phyloP scores from a whole-genome alignment of 2,113 vertebrate species.

The Marcusenius ussheri region DNA sequence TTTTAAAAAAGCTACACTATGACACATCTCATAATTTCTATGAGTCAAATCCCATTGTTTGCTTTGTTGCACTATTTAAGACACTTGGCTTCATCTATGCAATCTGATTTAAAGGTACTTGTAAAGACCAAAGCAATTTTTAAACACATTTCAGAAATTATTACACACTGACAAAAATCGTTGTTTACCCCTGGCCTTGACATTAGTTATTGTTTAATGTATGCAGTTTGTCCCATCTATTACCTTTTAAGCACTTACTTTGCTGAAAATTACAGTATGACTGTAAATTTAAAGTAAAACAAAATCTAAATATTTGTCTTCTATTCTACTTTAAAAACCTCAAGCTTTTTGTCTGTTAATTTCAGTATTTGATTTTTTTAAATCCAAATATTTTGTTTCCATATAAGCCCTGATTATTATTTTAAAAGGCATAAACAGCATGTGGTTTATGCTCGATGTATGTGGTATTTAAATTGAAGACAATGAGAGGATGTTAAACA shows the following conservation, averaged over 20 bases:
- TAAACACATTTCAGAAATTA: neutral
- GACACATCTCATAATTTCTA: slow-evolving; percentile 19
- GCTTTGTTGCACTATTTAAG: slow-evolving; percentile 44
- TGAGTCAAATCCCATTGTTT: slow-evolving; percentile 30
- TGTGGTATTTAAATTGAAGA: neutral
- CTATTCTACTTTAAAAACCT: neutral
- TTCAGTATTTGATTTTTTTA: neutral
- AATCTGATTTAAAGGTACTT: slow-evolving; percentile 33
- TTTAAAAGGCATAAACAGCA: neutral
- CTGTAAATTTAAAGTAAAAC: slow-evolving; percentile 14
- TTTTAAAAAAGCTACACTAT: neutral
- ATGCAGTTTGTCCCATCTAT: slow-evolving; percentile 1
- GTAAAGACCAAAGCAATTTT: slow-evolving; percentile 28
- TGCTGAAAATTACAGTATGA: slow-evolving; percentile 22
- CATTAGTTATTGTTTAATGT: neutral
- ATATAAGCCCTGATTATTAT: neutral
- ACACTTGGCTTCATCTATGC: slow-evolving; percentile 38
- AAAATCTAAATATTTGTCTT: slow-evolving; percentile 2
- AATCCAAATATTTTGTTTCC: neutral
- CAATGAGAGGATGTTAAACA: slow-evolving; percentile 2
- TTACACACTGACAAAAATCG: neutral
- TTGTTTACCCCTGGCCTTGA: slow-evolving; percentile 23
- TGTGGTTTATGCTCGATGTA: neutral
- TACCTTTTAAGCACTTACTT: slow-evolving; percentile 13
- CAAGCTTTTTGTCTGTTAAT: neutral